phyloP scores from a whole-genome alignment of 2,888 invertebrate species.

The Mystacides longicornis region DNA sequence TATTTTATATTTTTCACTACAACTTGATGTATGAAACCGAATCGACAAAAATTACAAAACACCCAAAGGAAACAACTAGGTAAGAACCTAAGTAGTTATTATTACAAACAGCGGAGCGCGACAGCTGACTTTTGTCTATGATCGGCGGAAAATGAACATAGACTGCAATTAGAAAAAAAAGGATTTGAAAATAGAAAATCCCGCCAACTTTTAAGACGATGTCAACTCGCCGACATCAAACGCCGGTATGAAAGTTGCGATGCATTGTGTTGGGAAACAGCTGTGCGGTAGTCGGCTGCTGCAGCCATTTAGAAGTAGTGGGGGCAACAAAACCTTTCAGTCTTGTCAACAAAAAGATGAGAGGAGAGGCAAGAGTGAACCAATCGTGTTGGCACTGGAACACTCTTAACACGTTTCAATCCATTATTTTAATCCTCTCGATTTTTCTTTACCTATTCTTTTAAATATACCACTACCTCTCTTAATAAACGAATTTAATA shows the following conservation, averaged over 20 bases:
- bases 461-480: too few species aligned
- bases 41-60: not conserved
- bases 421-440: too few species aligned
- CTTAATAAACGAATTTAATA: too few species aligned
- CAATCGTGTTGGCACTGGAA: too few species aligned
- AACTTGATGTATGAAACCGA: not conserved
- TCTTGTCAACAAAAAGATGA: too few species aligned
- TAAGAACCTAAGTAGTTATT: not conserved
- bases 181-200: not conserved
- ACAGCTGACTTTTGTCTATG: not conserved
- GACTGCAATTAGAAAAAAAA: not conserved
- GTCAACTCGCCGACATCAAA: constrained; percentile 17
- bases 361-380: too few species aligned
- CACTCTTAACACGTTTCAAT: too few species aligned
- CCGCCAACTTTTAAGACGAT: constrained; percentile 10
- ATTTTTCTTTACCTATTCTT: too few species aligned
- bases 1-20: not conserved
- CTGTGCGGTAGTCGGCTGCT: not conserved
- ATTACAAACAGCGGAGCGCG: not conserved
- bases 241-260: constrained; percentile 22
- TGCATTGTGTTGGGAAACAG: not conserved
- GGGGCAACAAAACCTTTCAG: too few species aligned
- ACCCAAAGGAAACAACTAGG: not conserved
- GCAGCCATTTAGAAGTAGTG: not conserved
- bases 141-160: not conserved